Evolutionary conservation across 2,888 invertebrate genomes (phyloP), one percentile per base, ranked within the genome.

Genomic region (Julus scanicus): DNA sequence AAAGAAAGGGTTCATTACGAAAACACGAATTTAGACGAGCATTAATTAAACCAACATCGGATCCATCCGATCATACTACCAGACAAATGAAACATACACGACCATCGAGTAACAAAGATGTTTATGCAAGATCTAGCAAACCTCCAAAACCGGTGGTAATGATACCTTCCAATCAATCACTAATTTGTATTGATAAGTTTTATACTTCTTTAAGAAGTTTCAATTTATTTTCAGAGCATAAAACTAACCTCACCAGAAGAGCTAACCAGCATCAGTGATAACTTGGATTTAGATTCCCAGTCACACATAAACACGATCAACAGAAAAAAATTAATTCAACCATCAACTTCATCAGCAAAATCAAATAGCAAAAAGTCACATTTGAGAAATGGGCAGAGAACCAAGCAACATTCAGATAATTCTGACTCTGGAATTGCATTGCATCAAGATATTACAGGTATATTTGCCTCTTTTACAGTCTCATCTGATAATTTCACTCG

Each of bases 11-110:
- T 57, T 57, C 57, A 57, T 17, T 57, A 17, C 57, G 57, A 17
- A 57, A 57, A 57, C 17, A 15, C 3, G 57, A 57, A 57, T 57
- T 57, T 57, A 15, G 57, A n/a, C 17, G 57, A 57, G 17, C 57
- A 57, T 17, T 57, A 57, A 57, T 17, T 2, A 57, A 57, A 57
- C 57, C 57, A 57, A 57, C 57, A 17, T 5, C 17, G 57, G 1
- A 57, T 57, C 57, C 57, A 57, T 57, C 57, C 2, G 57, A n/a
- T 57, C 57, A 17, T 17, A n/a, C 57, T 57, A n/a, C 57, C 1
- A 57, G n/a, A n/a, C 57, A 57, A n/a, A 57, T n/a, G n/a, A 57
- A 57, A n/a, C 57, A 57, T 57, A n/a, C 57, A n/a, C 57, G 57
- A n/a, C n/a, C n/a, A 57, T 2, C 5, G 15, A 57, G 17, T 17